Base-by-base conservation (phyloP, 2,888 invertebrate genomes). In the Galeopsomyia nigrocyanea region DNA sequence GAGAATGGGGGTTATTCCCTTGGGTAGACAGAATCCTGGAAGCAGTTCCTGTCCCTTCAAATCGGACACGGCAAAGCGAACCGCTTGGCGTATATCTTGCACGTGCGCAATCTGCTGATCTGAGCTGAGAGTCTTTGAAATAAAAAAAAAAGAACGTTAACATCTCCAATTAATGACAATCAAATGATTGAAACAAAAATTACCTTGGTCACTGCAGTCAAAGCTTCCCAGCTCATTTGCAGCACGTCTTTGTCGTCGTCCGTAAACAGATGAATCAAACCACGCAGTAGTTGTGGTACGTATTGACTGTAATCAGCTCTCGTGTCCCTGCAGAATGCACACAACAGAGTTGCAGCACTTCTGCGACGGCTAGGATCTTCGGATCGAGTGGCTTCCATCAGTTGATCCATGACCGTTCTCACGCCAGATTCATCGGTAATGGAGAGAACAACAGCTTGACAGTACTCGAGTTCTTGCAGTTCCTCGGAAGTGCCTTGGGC, bases 21-120 rank as follows among this genome's bases (percentile, higher is more conserved):
- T 97, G 0, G 96, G 95, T 79, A 97, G 87, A 85, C 97, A 98
- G 86, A 98, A 96, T 14, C 98, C 98, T 14, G 98, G 97, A 78
- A 96, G 87, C 70, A 95, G 88, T 62, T 94, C 93, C 22, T 90
- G 88, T 0, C 91, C 92, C 81, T 94, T 94, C 78, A 95, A 88
- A 82, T 98, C 98, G 21, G 94, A 93, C 46, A 94, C 91, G 16
- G 96, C 96, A 87, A 93, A 96, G 19, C 95, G 89, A n/a, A 98
- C 93, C 9, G 98, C 97, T 87, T 97, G 96, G 39, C 97, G 89
- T 63, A 98, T 93, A 85, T 97, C 97, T 10, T 92, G 90, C 50
- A 98, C 96, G 85, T 96, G 95, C 17, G 92, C 90, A 56, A 95
- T 91, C 89, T 95, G 95, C 79, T 95, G 93, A 79, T 94, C 91